These are phyloP conservation scores for Threskiornis aethiopicus DNA, from an alignment of 2,797 vertebrate species.

Conservation along the genomic window DNA sequence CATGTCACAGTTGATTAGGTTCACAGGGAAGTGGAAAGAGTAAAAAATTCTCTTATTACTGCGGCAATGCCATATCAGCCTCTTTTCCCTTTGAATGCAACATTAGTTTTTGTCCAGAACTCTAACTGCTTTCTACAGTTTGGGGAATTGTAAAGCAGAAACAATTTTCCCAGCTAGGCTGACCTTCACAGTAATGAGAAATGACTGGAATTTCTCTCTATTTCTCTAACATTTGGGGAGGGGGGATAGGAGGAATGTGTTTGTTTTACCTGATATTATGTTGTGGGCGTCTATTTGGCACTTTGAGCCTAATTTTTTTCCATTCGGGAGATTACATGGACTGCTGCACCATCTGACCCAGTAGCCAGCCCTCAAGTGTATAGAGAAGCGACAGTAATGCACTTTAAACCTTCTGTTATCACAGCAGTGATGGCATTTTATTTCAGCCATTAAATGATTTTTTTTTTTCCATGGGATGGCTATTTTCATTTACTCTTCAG, in stretches of 20 bases:
- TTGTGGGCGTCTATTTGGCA: constrained; percentile 75
- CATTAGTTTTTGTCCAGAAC: constrained; percentile 87
- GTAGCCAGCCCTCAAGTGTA: constrained; percentile 78
- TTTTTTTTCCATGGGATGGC: constrained; percentile 46
- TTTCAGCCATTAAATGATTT: constrained; percentile 68
- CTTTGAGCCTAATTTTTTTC: constrained; percentile 79
- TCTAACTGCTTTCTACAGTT: constrained; percentile 86
- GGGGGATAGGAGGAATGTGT: constrained; percentile 63
- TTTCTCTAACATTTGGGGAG: constrained; percentile 74
- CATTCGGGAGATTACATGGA: constrained; percentile 86
- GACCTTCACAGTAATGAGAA: constrained; percentile 86
- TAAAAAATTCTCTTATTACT: constrained; percentile 87
- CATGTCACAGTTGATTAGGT: constrained; percentile 99
- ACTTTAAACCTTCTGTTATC: constrained; percentile 82
- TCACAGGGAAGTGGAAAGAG: constrained; percentile 89
- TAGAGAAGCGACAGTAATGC: constrained; percentile 75
- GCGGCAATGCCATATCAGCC: constrained; percentile 81
- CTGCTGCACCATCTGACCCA: constrained; percentile 85
- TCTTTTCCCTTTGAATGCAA: constrained; percentile 86
- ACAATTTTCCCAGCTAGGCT: constrained; percentile 85
- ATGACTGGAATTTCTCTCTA: constrained; percentile 82
- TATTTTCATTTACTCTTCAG: constrained; percentile 71
- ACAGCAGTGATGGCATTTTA: constrained; percentile 69
- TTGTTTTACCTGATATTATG: constrained; percentile 80
- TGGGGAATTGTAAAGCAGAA: constrained; percentile 86